Evolutionary conservation across 2,888 invertebrate species (phyloP), one percentile per base, ranked within the genome.

Genomic region (Hydraecia micacea): DNA sequence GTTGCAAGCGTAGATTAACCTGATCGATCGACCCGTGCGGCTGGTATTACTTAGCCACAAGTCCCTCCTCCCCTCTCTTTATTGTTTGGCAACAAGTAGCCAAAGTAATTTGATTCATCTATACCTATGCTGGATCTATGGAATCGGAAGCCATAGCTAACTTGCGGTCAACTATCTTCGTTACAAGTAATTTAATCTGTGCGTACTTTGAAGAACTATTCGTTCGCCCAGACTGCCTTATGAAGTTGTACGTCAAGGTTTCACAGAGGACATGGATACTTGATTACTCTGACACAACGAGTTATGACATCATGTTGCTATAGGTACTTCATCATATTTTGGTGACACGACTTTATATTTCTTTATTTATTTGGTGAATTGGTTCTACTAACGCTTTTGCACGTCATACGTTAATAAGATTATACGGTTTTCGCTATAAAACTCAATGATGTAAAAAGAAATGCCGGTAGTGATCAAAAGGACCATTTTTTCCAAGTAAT

Each of bases 181-280:
- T 65, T 63, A 74, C 77, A 72, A 69, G 86, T 86, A 82, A 84
- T 82, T 74, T 39, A 67, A 86, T 84, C 60, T 62, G 60, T 74
- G 39, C 15, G 21, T 77, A 60, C 67, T 60, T 86, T 77, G 73
- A 71, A 77, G 70, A 74, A 71, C 32, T 76, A 73, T 74, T 21
- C 36, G 60, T 67, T 62, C 39, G 62, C 36, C 28, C 60, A 36
- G 42, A 58, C 49, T 28, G 62, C 52, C 28, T 42, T 66, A 70
- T 55, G 73, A 60, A 82, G 58, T 66, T 69, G 55, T 73, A 8
- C 60, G 63, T 71, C 76, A 81, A 81, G 69, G 82, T 81, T 70
- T 69, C 49, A 32, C 25, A 76, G 66, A 85, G 65, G 67, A 74
- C 66, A 67, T 73, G 39, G 18, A 72, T 66, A 77, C 55, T 82